These are phyloP conservation scores for Malurus splendens DNA, from an alignment of 2,797 vertebrate genomes.

Conservation along the genomic window DNA sequence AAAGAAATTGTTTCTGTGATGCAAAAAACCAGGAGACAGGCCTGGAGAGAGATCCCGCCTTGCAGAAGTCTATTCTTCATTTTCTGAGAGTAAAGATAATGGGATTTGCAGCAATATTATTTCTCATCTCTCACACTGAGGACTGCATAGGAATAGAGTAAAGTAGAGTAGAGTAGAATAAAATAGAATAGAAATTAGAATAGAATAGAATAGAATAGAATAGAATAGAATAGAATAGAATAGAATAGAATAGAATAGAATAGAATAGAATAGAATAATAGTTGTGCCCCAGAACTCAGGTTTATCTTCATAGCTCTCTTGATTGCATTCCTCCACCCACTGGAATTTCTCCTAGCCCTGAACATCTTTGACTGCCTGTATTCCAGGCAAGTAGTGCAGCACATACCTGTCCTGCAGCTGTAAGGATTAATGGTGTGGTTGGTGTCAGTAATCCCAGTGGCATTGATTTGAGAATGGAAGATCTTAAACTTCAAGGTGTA, in stretches of 20 bases:
- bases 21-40: not conserved
- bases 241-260: not conserved
- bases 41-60: not conserved
- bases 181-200: not conserved
- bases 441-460: not conserved
- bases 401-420: not conserved
- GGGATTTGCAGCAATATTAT: not conserved
- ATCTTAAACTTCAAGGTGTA: not conserved
- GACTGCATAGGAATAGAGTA: not conserved
- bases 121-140: not conserved
- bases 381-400: not conserved
- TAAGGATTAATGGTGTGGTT: not conserved
- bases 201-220: not conserved
- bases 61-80: not conserved
- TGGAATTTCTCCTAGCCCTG: not conserved
- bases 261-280: not conserved
- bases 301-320: not conserved
- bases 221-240: not conserved
- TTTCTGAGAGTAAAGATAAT: not conserved
- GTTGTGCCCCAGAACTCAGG: not conserved
- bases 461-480: not conserved
- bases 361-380: not conserved
- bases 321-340: not conserved
- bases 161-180: accelerated
- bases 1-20: not conserved